phyloP scores from a whole-genome alignment of 2,113 vertebrate species.

The Mormyrus iriodes region DNA sequence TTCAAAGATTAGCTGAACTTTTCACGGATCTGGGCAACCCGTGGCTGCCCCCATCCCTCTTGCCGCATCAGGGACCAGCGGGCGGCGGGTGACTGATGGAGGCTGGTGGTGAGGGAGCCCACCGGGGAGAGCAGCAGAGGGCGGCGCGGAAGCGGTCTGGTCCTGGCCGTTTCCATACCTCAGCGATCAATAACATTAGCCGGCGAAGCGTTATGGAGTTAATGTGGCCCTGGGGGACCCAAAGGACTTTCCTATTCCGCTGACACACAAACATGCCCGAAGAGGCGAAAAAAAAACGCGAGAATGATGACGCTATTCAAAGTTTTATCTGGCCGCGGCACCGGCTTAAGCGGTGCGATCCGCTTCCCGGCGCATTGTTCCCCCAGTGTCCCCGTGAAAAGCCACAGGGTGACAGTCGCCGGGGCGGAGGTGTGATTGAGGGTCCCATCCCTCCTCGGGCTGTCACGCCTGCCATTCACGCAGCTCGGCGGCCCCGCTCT shows the following conservation, averaged over 20 bases:
- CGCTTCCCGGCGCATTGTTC: slow-evolving; percentile 13
- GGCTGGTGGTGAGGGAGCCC: neutral
- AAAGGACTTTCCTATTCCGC: neutral
- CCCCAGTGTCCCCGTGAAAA: neutral
- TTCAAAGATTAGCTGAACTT: neutral
- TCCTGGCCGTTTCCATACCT: slow-evolving; percentile 14
- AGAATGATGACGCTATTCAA: slow-evolving; percentile 8
- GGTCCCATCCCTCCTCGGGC: neutral
- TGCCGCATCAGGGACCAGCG: neutral
- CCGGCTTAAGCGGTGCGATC: neutral
- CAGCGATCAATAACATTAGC: slow-evolving; percentile 28
- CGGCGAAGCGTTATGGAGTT: slow-evolving; percentile 27
- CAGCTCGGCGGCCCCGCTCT: neutral
- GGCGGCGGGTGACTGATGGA: slow-evolving; percentile 4
- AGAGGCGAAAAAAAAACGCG: neutral
- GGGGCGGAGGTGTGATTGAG: neutral
- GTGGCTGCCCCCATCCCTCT: neutral
- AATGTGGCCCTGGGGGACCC: slow-evolving; percentile 22
- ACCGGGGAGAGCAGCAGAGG: neutral
- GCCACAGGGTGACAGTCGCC: neutral
- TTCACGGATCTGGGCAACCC: neutral
- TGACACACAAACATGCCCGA: slow-evolving; percentile 5
- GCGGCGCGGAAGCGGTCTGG: slow-evolving; percentile 22
- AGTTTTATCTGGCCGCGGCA: slow-evolving; percentile 22
- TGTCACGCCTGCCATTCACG: slow-evolving; percentile 5